Conservation (phyloP, 2,888 invertebrate genomes). For the Oasisia sp. region DNA sequence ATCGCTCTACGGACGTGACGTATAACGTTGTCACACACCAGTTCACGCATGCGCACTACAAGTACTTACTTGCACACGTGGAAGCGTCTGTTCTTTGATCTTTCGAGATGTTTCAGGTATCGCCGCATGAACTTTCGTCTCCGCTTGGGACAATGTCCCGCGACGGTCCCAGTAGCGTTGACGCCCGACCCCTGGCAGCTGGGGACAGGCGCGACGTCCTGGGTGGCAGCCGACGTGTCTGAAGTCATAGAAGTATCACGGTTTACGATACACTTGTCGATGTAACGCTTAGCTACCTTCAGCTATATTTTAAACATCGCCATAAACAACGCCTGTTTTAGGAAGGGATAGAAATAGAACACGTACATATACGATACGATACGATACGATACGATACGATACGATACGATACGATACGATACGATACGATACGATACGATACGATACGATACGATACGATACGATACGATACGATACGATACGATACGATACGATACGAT, state of each 20-base stretch:
- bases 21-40: too few relatives aligned
- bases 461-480: too few relatives aligned
- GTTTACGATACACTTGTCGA: background rate
- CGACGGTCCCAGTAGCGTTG: background rate
- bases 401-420: too few relatives aligned
- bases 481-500: too few relatives aligned
- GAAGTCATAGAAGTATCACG: background rate
- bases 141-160: background rate
- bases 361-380: background rate
- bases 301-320: background rate
- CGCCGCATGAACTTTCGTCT: constrained; percentile 9
- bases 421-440: too few relatives aligned
- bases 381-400: too few relatives aligned
- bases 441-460: too few relatives aligned
- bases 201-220: background rate
- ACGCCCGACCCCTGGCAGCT: background rate
- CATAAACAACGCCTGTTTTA: background rate
- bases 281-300: background rate
- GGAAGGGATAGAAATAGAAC: background rate
- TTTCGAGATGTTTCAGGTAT: background rate
- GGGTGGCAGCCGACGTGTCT: background rate
- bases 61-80: background rate
- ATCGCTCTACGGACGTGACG: too few relatives aligned
- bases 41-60: background rate
- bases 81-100: background rate